These are phyloP conservation scores for Synanceia verrucosa DNA, from an alignment of 2,797 vertebrate genomes.

Conservation along the genomic window DNA sequence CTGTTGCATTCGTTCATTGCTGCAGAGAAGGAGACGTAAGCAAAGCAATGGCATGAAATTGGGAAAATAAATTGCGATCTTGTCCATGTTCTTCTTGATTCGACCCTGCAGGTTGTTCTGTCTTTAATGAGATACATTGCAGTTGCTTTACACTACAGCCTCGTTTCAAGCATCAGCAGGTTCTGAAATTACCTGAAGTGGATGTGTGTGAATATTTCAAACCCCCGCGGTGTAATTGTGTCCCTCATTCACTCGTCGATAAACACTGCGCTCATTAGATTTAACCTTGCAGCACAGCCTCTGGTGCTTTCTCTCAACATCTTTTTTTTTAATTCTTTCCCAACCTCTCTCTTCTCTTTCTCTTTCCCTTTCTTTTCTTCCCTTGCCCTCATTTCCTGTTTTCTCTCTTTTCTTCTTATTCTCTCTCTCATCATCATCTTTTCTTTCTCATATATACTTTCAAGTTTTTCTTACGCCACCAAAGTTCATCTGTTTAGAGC, in stretches of 20 bases:
- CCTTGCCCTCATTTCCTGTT: not conserved
- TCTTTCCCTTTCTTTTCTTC: not conserved
- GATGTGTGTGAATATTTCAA: constrained; percentile 5
- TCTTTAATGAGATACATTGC: constrained; percentile 42
- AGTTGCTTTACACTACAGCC: constrained; percentile 19
- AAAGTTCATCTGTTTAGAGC: not conserved
- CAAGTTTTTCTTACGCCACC: not conserved
- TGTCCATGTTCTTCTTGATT: not conserved
- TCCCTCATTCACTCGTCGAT: constrained; percentile 46
- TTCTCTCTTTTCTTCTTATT: not conserved
- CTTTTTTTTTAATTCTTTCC: constrained; percentile 31
- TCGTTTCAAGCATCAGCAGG: constrained; percentile 44
- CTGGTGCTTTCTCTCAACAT: constrained; percentile 40
- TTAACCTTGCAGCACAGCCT: constrained; percentile 62
- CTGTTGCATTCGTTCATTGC: not conserved
- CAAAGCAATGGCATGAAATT: too few relatives aligned
- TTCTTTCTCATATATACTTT: not conserved
- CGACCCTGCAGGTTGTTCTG: not conserved
- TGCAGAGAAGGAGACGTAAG: not conserved
- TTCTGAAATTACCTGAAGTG: constrained; percentile 24
- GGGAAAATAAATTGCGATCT: too few relatives aligned
- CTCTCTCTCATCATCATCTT: not conserved
- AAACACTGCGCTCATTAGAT: constrained; percentile 54
- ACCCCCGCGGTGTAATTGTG: constrained; percentile 30
- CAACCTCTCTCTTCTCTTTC: constrained; percentile 8